Evolutionary conservation across 1,140 invertebrate genomes (phyloP).

Genomic region (Drosophila ercepeae): DNA sequence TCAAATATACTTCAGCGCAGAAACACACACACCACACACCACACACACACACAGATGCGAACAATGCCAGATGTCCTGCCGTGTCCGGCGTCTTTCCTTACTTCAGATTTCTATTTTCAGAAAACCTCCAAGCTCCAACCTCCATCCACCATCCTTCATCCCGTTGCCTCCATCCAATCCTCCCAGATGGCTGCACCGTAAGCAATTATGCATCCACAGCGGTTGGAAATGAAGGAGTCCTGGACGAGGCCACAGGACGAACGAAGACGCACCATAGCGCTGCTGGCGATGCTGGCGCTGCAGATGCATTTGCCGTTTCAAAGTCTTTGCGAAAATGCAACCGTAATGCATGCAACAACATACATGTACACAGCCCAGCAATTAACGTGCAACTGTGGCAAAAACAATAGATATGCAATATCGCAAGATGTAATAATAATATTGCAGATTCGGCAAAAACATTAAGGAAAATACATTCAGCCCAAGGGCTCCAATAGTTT

Average conservation of each 20-base stretch:
- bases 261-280: conserved; percentile 20
- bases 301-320: conserved; percentile 18
- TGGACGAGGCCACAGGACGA: conserved; percentile 22
- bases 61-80: conserved; percentile 55
- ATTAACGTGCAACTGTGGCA: conserved; percentile 23
- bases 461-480: conserved; percentile 3
- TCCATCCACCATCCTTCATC: conserved; percentile 7
- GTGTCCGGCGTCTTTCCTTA: conserved; percentile 66
- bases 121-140: conserved; percentile 1
- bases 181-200: conserved; percentile 31
- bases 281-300: conserved; percentile 7
- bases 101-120: conserved; percentile 52
- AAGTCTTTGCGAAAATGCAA: conserved; percentile 37
- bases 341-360: conserved; percentile 1
- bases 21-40: conserved; percentile 2
- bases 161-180: conserved; percentile 5
- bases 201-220: conserved; percentile 64
- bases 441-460: conserved; percentile 28
- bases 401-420: conserved; percentile 37
- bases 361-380: conserved; percentile 4
- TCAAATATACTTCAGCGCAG: conserved; percentile 48
- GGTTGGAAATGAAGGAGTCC: conserved; percentile 43
- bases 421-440: conserved; percentile 34
- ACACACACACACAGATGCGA: conserved; percentile 15
- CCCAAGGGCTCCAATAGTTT: neutral